Evolutionary conservation across 1,140 invertebrate species (phyloP), one percentile per base, ranked within the genome.

Genomic region (Leptinotarsa undecemlineata): DNA sequence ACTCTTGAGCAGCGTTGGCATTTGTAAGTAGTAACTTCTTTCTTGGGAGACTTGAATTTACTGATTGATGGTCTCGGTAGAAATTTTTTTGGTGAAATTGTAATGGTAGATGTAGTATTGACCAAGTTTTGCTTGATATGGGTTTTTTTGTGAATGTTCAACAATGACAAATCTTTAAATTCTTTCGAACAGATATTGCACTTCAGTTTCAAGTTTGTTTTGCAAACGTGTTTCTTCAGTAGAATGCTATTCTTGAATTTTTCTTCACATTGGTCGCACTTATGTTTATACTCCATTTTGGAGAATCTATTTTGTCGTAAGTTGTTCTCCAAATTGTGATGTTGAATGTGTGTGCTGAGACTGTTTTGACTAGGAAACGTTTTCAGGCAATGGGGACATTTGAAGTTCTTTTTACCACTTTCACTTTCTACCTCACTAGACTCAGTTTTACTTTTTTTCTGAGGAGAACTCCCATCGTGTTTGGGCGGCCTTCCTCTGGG

Each of bases 321-420:
- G 23, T 64, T 78, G 68, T 81, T 79, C 33, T 79, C 75, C 47
- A 80, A 74, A 73, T 74, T 82, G 74, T 83, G 82, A 73, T 81
- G 81, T 19, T 82, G 77, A 73, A 87, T 82, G 79, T 91, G 90
- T 74, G 86, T 85, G 71, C 89, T 88, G 26, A 91, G 85, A 80
- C 87, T 88, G 76, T 87, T 86, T 78, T 88, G 86, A 83, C 88
- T 89, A 23, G 86, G 82, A 81, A 91, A 91, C 23, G 81, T 82
- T 72, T 87, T 88, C 71, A 86, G 85, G 84, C 90, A 91, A 73
- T 88, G 82, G 3, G 80, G 81, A 81, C 90, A 91, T 68, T 77
- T 81, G 78, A 88, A 66, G 71, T 82, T 78, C 47, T 66, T 74
- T 21, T 74, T 77, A 4, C 63, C 48, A 63, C 21, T 48, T 4